A percentile compares a stretch with the other conserved stretches of the same genome.
phyloP scores from a whole-genome alignment of 2,113 vertebrate genomes.

The Cariama cristata region DNA sequence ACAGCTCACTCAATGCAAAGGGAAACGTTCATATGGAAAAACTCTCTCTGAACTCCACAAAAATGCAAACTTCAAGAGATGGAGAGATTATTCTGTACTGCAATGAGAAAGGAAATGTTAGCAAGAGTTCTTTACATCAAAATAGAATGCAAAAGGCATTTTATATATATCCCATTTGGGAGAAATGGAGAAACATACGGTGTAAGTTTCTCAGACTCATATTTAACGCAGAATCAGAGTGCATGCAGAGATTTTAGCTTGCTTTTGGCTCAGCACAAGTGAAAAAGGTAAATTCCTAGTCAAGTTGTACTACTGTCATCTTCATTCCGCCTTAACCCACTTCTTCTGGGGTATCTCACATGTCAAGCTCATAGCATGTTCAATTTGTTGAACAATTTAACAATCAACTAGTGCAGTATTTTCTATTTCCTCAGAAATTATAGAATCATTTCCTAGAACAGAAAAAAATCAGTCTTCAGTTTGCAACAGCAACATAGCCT shows the following conservation, averaged over 20 bases:
- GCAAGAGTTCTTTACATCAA: background rate
- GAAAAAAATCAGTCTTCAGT: background rate
- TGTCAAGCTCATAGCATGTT: background rate
- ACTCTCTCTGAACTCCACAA: background rate
- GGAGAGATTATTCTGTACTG: background rate
- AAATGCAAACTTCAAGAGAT: background rate
- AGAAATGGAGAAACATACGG: background rate
- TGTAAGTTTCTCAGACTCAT: background rate
- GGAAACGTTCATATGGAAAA: background rate
- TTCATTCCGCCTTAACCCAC: background rate
- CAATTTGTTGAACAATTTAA: constrained; percentile 34
- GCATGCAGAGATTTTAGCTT: background rate
- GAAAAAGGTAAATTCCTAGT: background rate
- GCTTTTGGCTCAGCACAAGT: background rate
- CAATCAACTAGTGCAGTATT: constrained; percentile 2
- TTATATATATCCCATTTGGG: background rate
- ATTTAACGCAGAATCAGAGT: background rate
- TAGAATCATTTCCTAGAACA: background rate
- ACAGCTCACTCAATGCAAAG: background rate
- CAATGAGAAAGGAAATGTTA: background rate
- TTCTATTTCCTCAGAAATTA: constrained; percentile 49
- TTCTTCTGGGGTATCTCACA: background rate
- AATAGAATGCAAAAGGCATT: background rate
- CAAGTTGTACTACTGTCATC: background rate
- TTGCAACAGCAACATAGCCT: background rate